phyloP scores from a whole-genome alignment of 2,797 vertebrate species.

The Myotis findleyi region DNA sequence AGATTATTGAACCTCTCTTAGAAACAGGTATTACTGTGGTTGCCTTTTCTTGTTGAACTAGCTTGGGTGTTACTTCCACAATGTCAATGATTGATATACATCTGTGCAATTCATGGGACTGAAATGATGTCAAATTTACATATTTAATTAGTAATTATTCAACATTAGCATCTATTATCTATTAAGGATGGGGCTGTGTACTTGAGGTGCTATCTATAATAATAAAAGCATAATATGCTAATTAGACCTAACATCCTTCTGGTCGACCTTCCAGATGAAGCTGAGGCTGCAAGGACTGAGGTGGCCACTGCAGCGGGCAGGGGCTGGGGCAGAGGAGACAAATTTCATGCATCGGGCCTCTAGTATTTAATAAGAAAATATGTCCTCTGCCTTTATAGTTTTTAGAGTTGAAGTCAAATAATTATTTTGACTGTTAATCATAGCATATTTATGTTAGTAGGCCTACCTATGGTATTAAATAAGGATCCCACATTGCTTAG shows the following conservation, averaged over 20 bases:
- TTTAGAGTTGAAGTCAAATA: neutral
- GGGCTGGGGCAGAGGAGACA: too few species aligned
- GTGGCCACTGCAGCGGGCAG: too few species aligned
- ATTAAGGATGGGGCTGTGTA: neutral
- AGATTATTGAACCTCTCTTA: neutral
- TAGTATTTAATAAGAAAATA: neutral
- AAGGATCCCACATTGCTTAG: neutral
- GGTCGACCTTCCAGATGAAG: too few species aligned
- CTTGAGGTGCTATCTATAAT: neutral
- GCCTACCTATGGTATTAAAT: neutral
- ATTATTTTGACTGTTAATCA: neutral
- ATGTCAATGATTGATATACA: neutral
- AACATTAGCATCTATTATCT: neutral
- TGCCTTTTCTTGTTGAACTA: neutral
- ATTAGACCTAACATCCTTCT: too few species aligned
- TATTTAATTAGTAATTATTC: conserved; percentile 39
- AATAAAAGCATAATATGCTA: neutral
- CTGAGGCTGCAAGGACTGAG: too few species aligned
- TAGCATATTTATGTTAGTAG: neutral
- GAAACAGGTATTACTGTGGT: neutral
- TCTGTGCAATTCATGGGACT: neutral
- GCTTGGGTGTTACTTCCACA: neutral
- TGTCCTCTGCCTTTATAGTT: neutral
- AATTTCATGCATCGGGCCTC: too few species aligned
- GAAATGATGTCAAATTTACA: neutral